Conservation (phyloP, 1,140 invertebrate species). For the Drosophila lini region DNA sequence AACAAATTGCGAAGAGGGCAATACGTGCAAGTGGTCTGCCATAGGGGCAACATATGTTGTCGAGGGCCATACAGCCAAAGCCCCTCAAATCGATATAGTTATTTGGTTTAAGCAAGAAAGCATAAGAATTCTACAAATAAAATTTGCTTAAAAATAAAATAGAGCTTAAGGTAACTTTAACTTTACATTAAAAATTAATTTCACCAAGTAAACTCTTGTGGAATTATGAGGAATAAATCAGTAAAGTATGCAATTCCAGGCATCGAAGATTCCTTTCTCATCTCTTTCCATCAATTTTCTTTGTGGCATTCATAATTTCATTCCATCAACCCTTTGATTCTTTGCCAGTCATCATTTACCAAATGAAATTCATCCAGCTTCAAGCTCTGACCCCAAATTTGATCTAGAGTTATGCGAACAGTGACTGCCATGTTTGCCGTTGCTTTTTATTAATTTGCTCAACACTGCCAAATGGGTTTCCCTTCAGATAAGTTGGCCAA, state of each 20-base stretch:
- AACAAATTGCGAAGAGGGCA: slow-evolving; percentile 43
- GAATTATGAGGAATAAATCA: neutral
- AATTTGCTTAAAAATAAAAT: neutral
- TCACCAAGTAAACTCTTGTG: neutral
- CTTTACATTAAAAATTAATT: neutral
- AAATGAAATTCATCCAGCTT: slow-evolving; percentile 32
- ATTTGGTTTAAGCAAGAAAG: slow-evolving; percentile 1
- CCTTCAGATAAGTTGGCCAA: slow-evolving; percentile 18
- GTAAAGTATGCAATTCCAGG: neutral
- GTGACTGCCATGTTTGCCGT: slow-evolving; percentile 30
- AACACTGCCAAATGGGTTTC: slow-evolving; percentile 25
- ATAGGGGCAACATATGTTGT: slow-evolving; percentile 35
- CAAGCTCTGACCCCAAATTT: slow-evolving; percentile 7
- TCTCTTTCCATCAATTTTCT: neutral
- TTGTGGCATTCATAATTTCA: slow-evolving; percentile 17
- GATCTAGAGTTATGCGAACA: slow-evolving; percentile 21
- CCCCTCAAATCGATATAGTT: slow-evolving; percentile 21
- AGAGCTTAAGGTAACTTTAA: neutral
- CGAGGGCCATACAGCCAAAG: neutral
- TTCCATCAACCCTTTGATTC: slow-evolving; percentile 19
- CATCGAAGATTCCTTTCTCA: neutral
- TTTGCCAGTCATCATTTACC: slow-evolving; percentile 32
- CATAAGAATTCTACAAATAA: neutral
- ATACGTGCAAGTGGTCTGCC: slow-evolving; percentile 26
- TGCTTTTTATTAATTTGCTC: slow-evolving; percentile 55